Base-by-base conservation (phyloP, 2,888 invertebrate genomes). In the Amiota minor region DNA sequence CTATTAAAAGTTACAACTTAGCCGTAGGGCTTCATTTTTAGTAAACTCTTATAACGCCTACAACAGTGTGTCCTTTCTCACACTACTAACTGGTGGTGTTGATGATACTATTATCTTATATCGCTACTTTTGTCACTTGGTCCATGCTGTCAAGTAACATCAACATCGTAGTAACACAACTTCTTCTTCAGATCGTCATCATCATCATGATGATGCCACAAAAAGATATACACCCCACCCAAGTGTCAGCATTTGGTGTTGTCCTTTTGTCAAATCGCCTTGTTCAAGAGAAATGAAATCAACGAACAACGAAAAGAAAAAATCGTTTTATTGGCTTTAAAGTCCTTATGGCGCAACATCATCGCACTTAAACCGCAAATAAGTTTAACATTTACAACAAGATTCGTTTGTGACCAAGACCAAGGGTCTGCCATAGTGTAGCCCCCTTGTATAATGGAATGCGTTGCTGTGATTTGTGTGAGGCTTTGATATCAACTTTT, bases 291-390 rank as follows among this genome's bases (percentile, higher is more conserved):
- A 35, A 61, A 47, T 55, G 72, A 65, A 61, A 14, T 14, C 64
- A 74, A 70, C 65, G 20, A 71, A 72, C 45, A 61, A 69, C 56
- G 65, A 70, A 72, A 77, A 78, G 74, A 84, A 82, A 80, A 86
- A 88, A 88, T 85, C 85, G 86, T 86, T 88, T 88, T 88, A 88
- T 88, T 88, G 88, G 87, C 88, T 88, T 88, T 86, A 87, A 86
- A 85, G 81, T 82, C 80, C 81, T 80, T 80, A 78, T 81, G 84
- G 75, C 78, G 84, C 83, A n/a, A 18, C 46, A 35, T 6, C 20
- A 71, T 67, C 81, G 82, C 77, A 80, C 80, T 80, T 79, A 78
- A 80, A 80, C 85, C 78, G 80, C 79, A 80, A 84, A 87, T 83
- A 85, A 86, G 81, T 86, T 83, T 79, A 85, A 77, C 81, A 82